Evolutionary conservation across 2,888 invertebrate species (phyloP).

Genomic region (Linyphia triangularis): DNA sequence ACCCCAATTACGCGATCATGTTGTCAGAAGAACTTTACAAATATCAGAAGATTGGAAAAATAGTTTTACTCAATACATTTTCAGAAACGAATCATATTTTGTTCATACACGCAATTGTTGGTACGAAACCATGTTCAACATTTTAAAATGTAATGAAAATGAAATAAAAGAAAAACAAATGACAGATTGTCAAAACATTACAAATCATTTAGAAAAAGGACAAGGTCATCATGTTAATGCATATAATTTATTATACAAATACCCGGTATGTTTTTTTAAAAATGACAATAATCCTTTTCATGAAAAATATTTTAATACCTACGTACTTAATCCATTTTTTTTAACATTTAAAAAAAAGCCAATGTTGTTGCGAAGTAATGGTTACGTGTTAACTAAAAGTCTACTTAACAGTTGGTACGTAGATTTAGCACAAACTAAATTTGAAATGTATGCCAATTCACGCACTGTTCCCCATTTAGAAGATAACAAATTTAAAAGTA

Average conservation of each 20-base stretch:
- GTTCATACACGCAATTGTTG: neutral
- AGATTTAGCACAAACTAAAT: neutral
- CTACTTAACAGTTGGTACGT: neutral
- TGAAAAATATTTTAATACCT: neutral
- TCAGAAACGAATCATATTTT: neutral
- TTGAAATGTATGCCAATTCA: neutral
- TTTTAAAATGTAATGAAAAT: neutral
- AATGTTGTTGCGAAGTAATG: neutral
- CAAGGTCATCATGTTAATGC: neutral
- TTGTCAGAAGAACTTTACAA: neutral
- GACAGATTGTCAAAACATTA: neutral
- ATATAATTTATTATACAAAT: conserved; percentile 7
- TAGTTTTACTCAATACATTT: conserved; percentile 16
- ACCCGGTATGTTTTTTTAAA: conserved; percentile 1
- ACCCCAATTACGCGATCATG: neutral
- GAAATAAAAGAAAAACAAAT: neutral
- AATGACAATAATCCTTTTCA: neutral
- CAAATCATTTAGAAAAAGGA: neutral
- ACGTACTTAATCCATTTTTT: conserved; percentile 21
- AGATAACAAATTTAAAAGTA: neutral
- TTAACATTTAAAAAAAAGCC: neutral
- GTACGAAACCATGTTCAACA: neutral
- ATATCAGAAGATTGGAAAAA: conserved; percentile 32
- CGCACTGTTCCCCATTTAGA: neutral
- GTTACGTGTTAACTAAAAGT: neutral